These are phyloP conservation scores for Xyrichtys novacula DNA, from an alignment of 2,797 vertebrate species.

Conservation along the genomic window DNA sequence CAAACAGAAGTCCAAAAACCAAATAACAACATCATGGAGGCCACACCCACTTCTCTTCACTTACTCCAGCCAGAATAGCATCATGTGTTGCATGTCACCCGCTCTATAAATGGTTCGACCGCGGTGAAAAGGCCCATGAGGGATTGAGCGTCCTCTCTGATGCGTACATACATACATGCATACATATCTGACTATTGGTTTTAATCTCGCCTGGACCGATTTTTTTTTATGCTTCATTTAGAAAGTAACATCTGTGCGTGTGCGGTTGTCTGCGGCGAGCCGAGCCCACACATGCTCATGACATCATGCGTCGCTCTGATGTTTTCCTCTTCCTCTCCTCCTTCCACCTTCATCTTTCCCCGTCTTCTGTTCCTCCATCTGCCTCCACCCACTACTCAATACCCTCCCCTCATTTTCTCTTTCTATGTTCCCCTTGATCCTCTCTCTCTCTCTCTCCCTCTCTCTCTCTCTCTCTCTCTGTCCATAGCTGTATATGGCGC, in stretches of 20 bases:
- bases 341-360: slow-evolving; percentile 23
- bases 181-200: slow-evolving; percentile 2
- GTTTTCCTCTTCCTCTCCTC: slow-evolving; percentile 34
- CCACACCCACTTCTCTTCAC: not conserved
- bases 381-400: not conserved
- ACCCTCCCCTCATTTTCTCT: not conserved
- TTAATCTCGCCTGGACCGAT: not conserved
- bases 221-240: slow-evolving; percentile 13
- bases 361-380: not conserved
- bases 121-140: not conserved
- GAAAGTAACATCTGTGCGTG: slow-evolving; percentile 34
- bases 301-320: slow-evolving; percentile 42
- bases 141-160: not conserved
- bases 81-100: not conserved
- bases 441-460: not conserved
- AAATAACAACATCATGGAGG: not conserved
- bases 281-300: slow-evolving; percentile 48
- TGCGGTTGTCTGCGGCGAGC: slow-evolving; percentile 35
- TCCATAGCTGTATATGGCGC: slow-evolving; percentile 84
- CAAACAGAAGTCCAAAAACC: not conserved
- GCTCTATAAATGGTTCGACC: not conserved
- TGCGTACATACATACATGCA: too few species aligned
- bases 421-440: not conserved
- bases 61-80: not conserved
- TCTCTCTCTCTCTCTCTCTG: slow-evolving; percentile 26